These are phyloP conservation scores for Agonopterix heracliana DNA, from an alignment of 2,888 invertebrate genomes.

Conservation along the genomic window DNA sequence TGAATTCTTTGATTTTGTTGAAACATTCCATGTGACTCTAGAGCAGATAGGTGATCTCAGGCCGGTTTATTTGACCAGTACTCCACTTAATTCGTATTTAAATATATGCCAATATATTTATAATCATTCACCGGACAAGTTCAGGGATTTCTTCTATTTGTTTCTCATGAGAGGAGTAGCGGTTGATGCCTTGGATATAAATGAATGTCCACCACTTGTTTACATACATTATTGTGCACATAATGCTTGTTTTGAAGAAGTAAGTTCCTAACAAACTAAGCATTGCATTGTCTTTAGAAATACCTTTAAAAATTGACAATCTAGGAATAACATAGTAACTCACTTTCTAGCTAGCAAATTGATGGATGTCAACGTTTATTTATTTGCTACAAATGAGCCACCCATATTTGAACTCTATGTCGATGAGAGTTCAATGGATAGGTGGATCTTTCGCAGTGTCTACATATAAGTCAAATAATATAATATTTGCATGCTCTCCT, in stretches of 20 bases:
- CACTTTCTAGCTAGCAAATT: background rate
- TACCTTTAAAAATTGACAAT: too few relatives aligned
- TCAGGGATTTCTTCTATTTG: constrained; percentile 53
- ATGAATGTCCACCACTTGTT: constrained; percentile 65
- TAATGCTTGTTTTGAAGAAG: constrained; percentile 47
- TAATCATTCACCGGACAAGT: constrained; percentile 43
- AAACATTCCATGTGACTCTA: constrained; percentile 39
- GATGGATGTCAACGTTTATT: constrained; percentile 5
- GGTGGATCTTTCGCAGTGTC: too few relatives aligned
- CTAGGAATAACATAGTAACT: background rate
- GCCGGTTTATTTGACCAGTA: constrained; percentile 43
- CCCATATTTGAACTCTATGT: too few relatives aligned
- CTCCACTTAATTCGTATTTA: constrained; percentile 57
- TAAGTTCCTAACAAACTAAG: constrained; percentile 29
- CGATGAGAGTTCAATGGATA: too few relatives aligned
- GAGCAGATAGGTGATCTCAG: constrained; percentile 39
- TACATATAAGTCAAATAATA: too few relatives aligned
- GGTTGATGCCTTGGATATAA: constrained; percentile 47
- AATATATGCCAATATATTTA: constrained; percentile 65
- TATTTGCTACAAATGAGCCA: background rate
- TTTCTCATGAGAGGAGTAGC: constrained; percentile 56
- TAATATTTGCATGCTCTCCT: too few relatives aligned
- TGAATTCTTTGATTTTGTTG: constrained; percentile 53
- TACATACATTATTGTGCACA: constrained; percentile 56
- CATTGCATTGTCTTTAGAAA: too few relatives aligned